These are phyloP conservation scores for Cosmorhoe ocellata DNA, from an alignment of 2,888 invertebrate genomes.

Conservation along the genomic window DNA sequence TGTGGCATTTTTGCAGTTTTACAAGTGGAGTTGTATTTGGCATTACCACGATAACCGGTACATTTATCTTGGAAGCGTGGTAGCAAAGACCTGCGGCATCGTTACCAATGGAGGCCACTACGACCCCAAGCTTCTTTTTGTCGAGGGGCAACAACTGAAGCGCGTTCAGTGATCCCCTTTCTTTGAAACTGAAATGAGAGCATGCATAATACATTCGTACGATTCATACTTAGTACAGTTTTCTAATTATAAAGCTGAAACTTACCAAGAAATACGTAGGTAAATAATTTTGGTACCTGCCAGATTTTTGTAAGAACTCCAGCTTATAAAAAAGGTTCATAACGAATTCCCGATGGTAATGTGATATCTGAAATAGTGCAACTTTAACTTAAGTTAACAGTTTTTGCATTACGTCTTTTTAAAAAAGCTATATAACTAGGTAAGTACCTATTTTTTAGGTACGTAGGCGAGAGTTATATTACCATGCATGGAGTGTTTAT, in stretches of 20 bases:
- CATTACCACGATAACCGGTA: constrained; percentile 87
- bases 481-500: constrained; percentile 57
- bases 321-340: constrained; percentile 55
- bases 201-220: neutral
- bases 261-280: neutral
- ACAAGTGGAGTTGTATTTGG: constrained; percentile 85
- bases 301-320: constrained; percentile 54
- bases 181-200: constrained; percentile 84
- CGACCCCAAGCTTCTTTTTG: constrained; percentile 84
- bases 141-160: constrained; percentile 81
- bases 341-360: constrained; percentile 52
- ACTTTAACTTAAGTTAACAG: too few relatives aligned
- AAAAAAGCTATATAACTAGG: too few relatives aligned
- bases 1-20: constrained; percentile 85
- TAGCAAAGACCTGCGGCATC: constrained; percentile 86
- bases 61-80: constrained; percentile 82
- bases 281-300: constrained; percentile 45
- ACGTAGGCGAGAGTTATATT: constrained; percentile 30
- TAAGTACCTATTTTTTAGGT: neutral
- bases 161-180: constrained; percentile 86
- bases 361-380: constrained; percentile 49
- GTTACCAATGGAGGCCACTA: constrained; percentile 87
- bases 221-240: neutral
- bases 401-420: too few relatives aligned
- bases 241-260: neutral